Base-by-base conservation (phyloP, 2,797 vertebrate genomes). In the Epinephelus malabaricus region DNA sequence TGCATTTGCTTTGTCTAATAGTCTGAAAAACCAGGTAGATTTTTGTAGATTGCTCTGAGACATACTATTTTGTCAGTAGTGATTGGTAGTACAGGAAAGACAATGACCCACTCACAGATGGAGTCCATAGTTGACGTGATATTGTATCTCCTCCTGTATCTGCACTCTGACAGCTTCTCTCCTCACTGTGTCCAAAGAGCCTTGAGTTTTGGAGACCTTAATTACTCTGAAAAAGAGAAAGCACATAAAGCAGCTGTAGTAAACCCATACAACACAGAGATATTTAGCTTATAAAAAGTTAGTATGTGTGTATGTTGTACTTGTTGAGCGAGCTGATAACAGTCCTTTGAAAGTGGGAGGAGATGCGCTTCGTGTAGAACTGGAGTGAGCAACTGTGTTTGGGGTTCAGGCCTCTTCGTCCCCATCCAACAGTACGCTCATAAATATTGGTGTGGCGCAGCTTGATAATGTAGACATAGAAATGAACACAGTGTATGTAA, bases 401-500 rank as follows among this genome's bases (percentile, higher is more conserved):
- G 25, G 91, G 86, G 78, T 83, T 90, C 69, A 95, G 87, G 69
- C 94, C 94, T 34, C 86, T 89, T 82, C 40, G 85, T 60, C 90
- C 94, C 91, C 93, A 95, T 81, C 82, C 90, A 56, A 95, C 69
- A 0, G 72, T 94, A 21, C 90, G 87, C 60, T 94, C 92, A 18
- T 85, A 94, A 73, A 94, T 93, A 82, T 94, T 94, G 46, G 93
- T 95, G 80, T 94, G 92, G 43, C 92, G 91, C 77, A 96, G 75
- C 94, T 95, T 65, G 6, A 69, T 12, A 38, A 67, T 2, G 56
- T 21, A 68, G 25, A 86, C 18, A 45, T 4, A 50, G 5, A 73
- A 10, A 58, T 19, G 0, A 19, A 51, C 11, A 9, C 5, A 30
- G 61, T 43, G 5, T n/a, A 70, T 9, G 6, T 13, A 58, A 65